phyloP scores from a whole-genome alignment of 2,113 vertebrate species.

The Labrus mixtus region DNA sequence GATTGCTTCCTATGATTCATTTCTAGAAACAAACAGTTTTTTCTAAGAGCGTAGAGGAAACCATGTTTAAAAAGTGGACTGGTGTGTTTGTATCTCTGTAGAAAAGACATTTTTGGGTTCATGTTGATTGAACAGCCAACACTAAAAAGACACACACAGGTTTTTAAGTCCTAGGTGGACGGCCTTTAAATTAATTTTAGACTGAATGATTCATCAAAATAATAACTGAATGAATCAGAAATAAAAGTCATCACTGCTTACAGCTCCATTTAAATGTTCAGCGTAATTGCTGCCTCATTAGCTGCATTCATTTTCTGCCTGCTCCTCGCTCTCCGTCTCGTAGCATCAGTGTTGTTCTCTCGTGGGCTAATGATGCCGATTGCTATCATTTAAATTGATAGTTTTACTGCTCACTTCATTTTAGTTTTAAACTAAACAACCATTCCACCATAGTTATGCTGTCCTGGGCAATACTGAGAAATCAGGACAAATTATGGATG shows the following conservation, averaged over 20 bases:
- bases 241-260: not conserved
- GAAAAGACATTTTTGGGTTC: not conserved
- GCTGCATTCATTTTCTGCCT: constrained; percentile 23
- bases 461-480: not conserved
- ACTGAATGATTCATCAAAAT: not conserved
- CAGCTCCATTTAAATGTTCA: not conserved
- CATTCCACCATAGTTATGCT: not conserved
- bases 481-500: not conserved
- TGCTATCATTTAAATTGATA: constrained; percentile 32
- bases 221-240: not conserved
- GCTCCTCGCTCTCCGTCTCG: constrained; percentile 19
- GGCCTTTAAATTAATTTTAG: not conserved
- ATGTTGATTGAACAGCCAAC: not conserved
- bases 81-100: not conserved
- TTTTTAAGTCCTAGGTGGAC: not conserved
- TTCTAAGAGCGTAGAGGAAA: no score
- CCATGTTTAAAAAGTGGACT: no score
- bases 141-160: not conserved
- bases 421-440: constrained; percentile 15
- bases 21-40: no score
- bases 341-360: constrained; percentile 12
- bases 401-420: constrained; percentile 43
- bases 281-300: constrained; percentile 6
- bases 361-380: constrained; percentile 31
- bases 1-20: no score